These are phyloP conservation scores for Callipepla squamata DNA, from an alignment of 2,113 vertebrate genomes.

Conservation along the genomic window DNA sequence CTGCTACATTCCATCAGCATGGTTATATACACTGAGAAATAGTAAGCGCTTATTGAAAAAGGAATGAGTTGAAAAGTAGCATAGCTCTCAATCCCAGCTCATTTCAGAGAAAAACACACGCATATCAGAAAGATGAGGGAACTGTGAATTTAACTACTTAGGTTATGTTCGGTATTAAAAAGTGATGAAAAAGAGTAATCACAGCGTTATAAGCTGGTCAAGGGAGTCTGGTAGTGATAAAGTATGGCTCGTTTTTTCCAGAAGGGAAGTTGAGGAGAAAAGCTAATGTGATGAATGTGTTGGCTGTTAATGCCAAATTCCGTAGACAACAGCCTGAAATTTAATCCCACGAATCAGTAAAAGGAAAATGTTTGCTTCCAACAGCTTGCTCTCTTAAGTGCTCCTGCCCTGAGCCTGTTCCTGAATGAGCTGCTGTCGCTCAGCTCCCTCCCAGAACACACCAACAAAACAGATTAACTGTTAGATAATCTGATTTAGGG, in stretches of 20 bases:
- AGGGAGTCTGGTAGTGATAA: neutral
- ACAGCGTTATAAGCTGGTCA: neutral
- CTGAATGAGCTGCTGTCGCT: slow-evolving; percentile 26
- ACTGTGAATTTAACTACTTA: neutral
- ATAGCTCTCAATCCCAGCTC: neutral
- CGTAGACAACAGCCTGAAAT: slow-evolving; percentile 40
- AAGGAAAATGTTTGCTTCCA: slow-evolving; percentile 38
- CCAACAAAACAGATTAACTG: slow-evolving; percentile 57
- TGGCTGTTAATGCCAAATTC: slow-evolving; percentile 10
- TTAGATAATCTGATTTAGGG: slow-evolving; percentile 40
- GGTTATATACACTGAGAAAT: neutral
- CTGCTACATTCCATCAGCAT: neutral
- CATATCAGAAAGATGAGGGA: neutral
- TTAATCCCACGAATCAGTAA: slow-evolving; percentile 23
- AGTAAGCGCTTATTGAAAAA: neutral
- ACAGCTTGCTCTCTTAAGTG: slow-evolving; percentile 5
- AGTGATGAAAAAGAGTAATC: neutral
- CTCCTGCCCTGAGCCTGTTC: neutral
- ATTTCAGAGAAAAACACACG: neutral
- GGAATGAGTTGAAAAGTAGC: neutral
- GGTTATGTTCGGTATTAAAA: neutral
- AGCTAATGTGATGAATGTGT: neutral
- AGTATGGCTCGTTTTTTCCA: neutral
- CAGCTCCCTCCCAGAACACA: neutral
- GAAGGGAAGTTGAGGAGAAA: neutral